Evolutionary conservation across 2,113 vertebrate genomes (phyloP), one percentile per base, ranked within the genome.

Genomic region (Willisornis vidua): DNA sequence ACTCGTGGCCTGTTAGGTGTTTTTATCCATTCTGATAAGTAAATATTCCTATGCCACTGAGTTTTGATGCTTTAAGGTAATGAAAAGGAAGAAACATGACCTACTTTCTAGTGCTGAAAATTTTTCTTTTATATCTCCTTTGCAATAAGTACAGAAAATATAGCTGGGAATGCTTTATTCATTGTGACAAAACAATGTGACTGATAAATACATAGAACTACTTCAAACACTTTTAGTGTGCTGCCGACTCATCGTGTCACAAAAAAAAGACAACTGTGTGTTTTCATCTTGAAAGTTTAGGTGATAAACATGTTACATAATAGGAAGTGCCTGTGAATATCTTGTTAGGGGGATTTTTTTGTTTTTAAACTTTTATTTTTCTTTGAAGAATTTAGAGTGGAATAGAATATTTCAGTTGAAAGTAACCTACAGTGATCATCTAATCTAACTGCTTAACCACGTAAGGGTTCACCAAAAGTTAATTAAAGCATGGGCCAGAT

Each of bases 61-160:
- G 9, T 26, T 94, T 92, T 90, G 72, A 41, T 95, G 45, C 72
- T 80, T 86, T 61, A 93, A 94, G 57, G 28, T 94, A 79, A 86
- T 24, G 48, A 81, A 45, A 77, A 67, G 9, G 72, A 94, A 81
- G 59, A 94, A 86, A 72, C 28, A 29, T 66, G 81, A 67, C 81
- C 77, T 87, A 49, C 23, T 61, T 94, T 74, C 90, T n/a, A 70
- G 15, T 61, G 29, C 22, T 29, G 48, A 90, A 48, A 81, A 17
- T 68, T 57, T 74, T 75, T 23, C 65, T 95, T 77, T 93, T 85
- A 5, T 84, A 19, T 88, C 65, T 84, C 57, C 22, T 94, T 91
- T 92, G 68, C 68, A 24, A 10, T 57, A 75, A 49, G 26, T 78
- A 62, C 31, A 48, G 68, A 80, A 92, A 80, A 82, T 71, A 77